Percentiles rank a stretch among this genome's conserved stretches.
Evolutionary conservation across 1,140 invertebrate species (phyloP).

Genomic region (Brachionus paranguensis): DNA sequence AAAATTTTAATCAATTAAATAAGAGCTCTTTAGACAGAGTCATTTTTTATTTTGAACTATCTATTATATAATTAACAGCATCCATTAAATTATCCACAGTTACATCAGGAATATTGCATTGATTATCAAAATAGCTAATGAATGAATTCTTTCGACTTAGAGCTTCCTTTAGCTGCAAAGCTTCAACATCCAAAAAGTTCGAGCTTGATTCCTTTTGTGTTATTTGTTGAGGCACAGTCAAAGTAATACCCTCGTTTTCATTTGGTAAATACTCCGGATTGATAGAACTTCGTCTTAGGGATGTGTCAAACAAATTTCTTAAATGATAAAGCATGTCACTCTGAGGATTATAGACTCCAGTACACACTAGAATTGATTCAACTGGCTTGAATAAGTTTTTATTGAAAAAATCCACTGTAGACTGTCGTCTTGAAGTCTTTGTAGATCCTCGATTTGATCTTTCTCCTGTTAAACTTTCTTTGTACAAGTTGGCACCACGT

Average conservation of each 20-base stretch:
- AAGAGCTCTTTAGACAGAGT: background rate
- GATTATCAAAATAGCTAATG: conserved; percentile 26
- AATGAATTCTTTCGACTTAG: conserved; percentile 33
- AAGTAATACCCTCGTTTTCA: background rate
- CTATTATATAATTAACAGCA: conserved; percentile 34
- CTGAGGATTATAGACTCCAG: conserved; percentile 48
- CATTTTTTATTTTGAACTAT: background rate
- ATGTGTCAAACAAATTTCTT: conserved; percentile 17
- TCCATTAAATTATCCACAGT: conserved; percentile 24
- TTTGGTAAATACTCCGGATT: background rate
- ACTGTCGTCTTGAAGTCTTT: conserved; percentile 43
- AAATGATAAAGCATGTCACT: conserved; percentile 31
- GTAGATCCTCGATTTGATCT: conserved; percentile 41
- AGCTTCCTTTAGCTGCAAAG: background rate
- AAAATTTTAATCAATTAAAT: no score
- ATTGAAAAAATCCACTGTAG: background rate
- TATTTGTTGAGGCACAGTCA: background rate
- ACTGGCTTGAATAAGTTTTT: conserved; percentile 42
- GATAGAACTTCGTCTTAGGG: background rate
- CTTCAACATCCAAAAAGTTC: conserved; percentile 13
- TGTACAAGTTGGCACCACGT: conserved; percentile 68
- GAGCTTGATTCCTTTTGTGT: background rate
- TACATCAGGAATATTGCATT: conserved; percentile 29
- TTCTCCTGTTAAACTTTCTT: conserved; percentile 59
- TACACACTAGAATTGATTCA: conserved; percentile 54